Evolutionary conservation across 2,113 vertebrate species (phyloP).

Genomic region (Anguilla japonica): DNA sequence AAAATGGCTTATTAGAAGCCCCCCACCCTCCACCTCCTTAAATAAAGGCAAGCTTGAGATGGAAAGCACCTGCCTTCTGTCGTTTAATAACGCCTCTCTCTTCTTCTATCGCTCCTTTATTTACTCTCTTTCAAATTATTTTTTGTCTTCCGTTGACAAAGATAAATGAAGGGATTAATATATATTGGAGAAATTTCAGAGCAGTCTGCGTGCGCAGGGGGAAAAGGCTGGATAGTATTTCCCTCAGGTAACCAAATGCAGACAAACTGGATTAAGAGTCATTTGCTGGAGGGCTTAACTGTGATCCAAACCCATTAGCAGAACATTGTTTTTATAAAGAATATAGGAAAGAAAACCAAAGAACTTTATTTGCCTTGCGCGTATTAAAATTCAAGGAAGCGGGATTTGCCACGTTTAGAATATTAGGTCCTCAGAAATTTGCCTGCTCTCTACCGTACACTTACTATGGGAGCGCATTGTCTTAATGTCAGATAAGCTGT

Average conservation of each 20-base stretch:
- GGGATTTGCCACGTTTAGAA: constrained; percentile 21
- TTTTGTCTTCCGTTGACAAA: constrained; percentile 92
- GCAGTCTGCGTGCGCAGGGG: constrained; percentile 70
- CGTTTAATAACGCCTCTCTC: constrained; percentile 76
- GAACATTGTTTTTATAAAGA: constrained; percentile 77
- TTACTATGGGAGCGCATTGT: background rate
- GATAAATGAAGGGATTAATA: constrained; percentile 99
- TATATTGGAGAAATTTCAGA: constrained; percentile 91
- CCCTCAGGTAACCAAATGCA: constrained; percentile 90
- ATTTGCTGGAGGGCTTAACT: constrained; percentile 95
- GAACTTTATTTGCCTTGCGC: constrained; percentile 80
- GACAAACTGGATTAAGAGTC: constrained; percentile 93
- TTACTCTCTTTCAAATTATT: constrained; percentile 91
- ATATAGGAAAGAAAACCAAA: constrained; percentile 56
- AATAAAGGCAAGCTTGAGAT: constrained; percentile 73
- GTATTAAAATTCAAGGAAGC: constrained; percentile 74
- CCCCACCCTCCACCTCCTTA: constrained; percentile 66
- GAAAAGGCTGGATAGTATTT: constrained; percentile 87
- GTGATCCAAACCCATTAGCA: constrained; percentile 89
- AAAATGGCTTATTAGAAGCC: constrained; percentile 73
- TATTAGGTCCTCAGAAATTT: background rate
- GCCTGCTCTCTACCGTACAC: background rate
- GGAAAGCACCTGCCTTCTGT: constrained; percentile 83
- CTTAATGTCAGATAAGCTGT: background rate
- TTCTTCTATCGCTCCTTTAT: constrained; percentile 78